These are phyloP conservation scores for Platalea minor DNA, from an alignment of 2,797 vertebrate genomes.

Conservation along the genomic window DNA sequence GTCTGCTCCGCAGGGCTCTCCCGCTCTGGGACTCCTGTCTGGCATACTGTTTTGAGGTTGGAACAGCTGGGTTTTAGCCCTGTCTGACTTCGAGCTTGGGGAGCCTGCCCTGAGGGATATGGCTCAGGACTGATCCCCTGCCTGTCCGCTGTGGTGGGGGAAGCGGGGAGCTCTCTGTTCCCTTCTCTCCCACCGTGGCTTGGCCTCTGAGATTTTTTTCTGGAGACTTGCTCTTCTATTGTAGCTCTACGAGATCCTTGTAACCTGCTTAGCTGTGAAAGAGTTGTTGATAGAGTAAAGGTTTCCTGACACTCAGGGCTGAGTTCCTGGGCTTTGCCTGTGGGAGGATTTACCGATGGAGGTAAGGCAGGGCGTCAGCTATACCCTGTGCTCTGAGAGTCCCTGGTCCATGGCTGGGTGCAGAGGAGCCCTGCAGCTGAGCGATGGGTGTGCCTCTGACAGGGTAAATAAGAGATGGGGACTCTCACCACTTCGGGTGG, in stretches of 20 bases:
- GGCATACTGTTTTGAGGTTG: neutral
- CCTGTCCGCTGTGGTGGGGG: fast-evolving
- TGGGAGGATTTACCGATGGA: neutral
- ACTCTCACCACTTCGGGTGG: neutral
- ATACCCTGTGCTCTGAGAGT: neutral
- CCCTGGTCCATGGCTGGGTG: neutral
- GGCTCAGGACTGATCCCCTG: neutral
- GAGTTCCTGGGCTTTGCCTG: neutral
- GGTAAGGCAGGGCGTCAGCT: neutral
- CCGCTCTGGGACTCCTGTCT: neutral
- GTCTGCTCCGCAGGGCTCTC: neutral
- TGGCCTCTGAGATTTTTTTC: neutral
- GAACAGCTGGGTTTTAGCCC: neutral
- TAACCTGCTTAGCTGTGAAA: neutral
- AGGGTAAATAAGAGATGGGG: neutral
- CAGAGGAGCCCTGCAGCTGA: neutral
- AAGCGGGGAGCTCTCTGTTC: neutral
- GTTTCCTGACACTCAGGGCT: neutral
- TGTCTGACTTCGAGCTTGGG: neutral
- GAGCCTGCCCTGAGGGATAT: neutral
- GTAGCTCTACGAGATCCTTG: neutral
- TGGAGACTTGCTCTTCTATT: neutral
- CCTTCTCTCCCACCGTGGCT: neutral
- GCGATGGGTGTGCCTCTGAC: neutral
- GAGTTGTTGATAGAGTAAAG: neutral